Percentiles rank a stretch among this genome's conserved stretches.
These are phyloP conservation scores for Listrodromus nycthemerus DNA, from an alignment of 2,888 invertebrate genomes.

Conservation along the genomic window DNA sequence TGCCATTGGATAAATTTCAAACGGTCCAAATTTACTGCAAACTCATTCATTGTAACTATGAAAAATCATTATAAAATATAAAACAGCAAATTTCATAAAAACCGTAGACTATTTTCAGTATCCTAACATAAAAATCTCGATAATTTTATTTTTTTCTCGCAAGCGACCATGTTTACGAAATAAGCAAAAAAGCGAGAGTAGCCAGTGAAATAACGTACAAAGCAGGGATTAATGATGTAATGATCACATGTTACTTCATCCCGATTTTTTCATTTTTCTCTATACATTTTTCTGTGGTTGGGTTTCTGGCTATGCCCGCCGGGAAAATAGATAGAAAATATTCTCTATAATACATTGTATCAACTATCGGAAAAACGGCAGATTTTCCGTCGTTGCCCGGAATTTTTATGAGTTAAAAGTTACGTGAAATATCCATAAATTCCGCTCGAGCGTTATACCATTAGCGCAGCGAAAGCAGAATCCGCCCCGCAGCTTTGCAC, in stretches of 20 bases:
- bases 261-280: neutral
- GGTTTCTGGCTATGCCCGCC: neutral
- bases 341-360: neutral
- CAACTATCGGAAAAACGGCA: constrained; percentile 3
- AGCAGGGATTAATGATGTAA: neutral
- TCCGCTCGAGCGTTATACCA: neutral
- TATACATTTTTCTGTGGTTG: neutral
- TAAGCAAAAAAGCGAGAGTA: neutral
- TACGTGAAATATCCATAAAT: constrained; percentile 6
- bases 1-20: too few species aligned
- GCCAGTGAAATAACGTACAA: neutral
- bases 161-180: neutral
- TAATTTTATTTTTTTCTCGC: too few species aligned
- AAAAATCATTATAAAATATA: too few species aligned
- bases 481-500: neutral
- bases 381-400: neutral
- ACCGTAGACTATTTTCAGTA: too few species aligned
- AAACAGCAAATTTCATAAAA: too few species aligned
- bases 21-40: too few species aligned
- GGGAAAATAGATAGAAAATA: neutral
- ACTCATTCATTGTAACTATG: too few species aligned
- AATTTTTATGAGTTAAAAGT: constrained; percentile 25
- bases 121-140: too few species aligned
- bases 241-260: neutral
- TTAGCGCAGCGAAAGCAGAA: constrained; percentile 2